These are phyloP conservation scores for Actenoides hombroni DNA, from an alignment of 2,113 vertebrate genomes.

Conservation along the genomic window DNA sequence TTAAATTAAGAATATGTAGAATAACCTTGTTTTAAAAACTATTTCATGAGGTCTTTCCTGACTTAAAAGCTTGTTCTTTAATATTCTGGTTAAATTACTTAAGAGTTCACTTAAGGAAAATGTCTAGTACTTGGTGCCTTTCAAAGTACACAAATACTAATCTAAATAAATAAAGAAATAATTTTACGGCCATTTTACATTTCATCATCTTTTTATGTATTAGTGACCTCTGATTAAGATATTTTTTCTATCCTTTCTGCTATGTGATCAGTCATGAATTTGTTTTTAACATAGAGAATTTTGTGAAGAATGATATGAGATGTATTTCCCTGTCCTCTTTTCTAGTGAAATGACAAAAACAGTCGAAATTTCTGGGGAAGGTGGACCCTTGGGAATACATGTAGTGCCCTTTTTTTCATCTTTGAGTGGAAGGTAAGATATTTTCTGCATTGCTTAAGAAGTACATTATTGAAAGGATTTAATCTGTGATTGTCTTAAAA, in stretches of 20 bases:
- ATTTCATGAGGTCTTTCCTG: background rate
- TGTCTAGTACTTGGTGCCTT: background rate
- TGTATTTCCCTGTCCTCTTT: conserved; percentile 37
- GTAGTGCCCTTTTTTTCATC: conserved; percentile 96
- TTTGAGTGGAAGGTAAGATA: conserved; percentile 91
- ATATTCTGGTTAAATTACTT: background rate
- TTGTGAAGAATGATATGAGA: background rate
- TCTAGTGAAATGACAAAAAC: conserved; percentile 86
- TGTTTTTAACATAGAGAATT: background rate
- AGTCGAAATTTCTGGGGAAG: conserved; percentile 92
- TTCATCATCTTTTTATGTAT: background rate
- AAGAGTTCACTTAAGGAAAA: background rate
- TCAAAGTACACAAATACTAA: background rate
- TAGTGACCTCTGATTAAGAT: background rate
- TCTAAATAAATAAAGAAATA: background rate
- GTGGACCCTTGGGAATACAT: conserved; percentile 92
- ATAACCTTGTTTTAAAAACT: background rate
- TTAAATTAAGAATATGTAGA: background rate
- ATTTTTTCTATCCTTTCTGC: background rate
- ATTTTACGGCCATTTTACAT: background rate
- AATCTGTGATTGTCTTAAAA: background rate
- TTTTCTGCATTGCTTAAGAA: background rate
- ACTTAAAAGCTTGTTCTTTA: background rate
- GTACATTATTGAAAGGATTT: background rate
- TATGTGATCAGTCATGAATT: background rate